These are phyloP conservation scores for Diadema setosum DNA, from an alignment of 35 echinoderm and acorn worm genomes.

Conservation along the genomic window DNA sequence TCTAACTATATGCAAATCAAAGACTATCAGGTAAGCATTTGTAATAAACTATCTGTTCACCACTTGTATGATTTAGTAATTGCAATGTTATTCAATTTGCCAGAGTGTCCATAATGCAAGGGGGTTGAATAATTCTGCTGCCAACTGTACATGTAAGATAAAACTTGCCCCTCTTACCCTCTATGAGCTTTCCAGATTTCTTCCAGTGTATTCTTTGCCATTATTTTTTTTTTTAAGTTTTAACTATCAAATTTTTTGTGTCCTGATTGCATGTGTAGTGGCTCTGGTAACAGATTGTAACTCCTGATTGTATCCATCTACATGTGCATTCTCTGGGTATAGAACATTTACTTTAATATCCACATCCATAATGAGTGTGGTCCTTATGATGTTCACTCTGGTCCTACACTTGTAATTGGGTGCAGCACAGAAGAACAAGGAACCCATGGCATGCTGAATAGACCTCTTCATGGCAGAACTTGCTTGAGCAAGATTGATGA, in stretches of 20 bases:
- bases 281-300: not conserved
- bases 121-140: too few relatives aligned
- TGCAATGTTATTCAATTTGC: too few relatives aligned
- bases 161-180: not conserved
- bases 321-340: not conserved
- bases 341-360: not conserved
- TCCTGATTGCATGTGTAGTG: not conserved
- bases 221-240: constrained; percentile 19
- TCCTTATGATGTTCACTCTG: not conserved
- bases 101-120: too few relatives aligned
- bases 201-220: not conserved
- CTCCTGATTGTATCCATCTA: not conserved
- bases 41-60: too few relatives aligned
- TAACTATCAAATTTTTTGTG: not conserved
- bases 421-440: not conserved
- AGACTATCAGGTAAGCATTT: too few relatives aligned
- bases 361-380: not conserved
- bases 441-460: not conserved
- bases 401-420: not conserved
- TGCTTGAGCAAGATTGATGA: not conserved
- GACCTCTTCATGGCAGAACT: not conserved
- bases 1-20: too few relatives aligned
- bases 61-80: too few relatives aligned
- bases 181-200: not conserved
- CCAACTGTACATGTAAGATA: too few relatives aligned